phyloP scores from a whole-genome alignment of 2,797 vertebrate species.

The Gallirallus australis region DNA sequence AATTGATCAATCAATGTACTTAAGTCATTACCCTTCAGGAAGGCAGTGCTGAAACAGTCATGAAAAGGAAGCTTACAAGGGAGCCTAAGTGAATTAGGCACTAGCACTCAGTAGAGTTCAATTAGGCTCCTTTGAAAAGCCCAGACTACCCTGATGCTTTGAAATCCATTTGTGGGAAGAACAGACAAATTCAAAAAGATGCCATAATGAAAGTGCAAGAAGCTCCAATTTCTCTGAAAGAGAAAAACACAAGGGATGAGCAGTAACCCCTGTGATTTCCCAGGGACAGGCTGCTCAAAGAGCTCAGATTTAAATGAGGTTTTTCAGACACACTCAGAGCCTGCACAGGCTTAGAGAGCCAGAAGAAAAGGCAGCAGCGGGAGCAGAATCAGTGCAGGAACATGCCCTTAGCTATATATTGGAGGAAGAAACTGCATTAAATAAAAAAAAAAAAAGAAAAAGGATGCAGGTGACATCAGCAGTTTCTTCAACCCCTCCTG shows the following conservation, averaged over 20 bases:
- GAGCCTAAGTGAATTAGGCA: constrained; percentile 56
- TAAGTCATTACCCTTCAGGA: background rate
- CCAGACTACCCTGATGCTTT: constrained; percentile 23
- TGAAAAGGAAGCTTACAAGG: constrained; percentile 15
- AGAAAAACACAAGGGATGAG: constrained; percentile 48
- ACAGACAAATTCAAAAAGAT: constrained; percentile 56
- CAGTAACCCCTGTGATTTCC: constrained; percentile 58
- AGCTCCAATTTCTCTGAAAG: constrained; percentile 58
- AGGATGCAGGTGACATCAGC: background rate
- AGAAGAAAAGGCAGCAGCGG: constrained; percentile 36
- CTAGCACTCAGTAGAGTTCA: constrained; percentile 22
- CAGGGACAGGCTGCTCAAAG: constrained; percentile 29
- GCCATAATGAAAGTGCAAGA: constrained; percentile 61
- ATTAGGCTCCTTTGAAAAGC: constrained; percentile 59
- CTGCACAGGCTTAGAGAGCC: background rate
- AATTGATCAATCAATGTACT: constrained; percentile 18
- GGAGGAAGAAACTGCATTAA: background rate
- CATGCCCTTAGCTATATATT: background rate
- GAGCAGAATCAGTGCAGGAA: constrained; percentile 19
- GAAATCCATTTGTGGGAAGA: constrained; percentile 59
- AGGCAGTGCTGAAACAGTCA: background rate
- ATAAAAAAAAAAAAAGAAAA: background rate
- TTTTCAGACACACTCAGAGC: constrained; percentile 36
- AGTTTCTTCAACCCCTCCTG: background rate
- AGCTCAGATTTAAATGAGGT: constrained; percentile 53